Percentiles rank a stretch among this genome's conserved stretches.
These are phyloP conservation scores for Holothuria leucospilota DNA, from an alignment of 53 echinoderm and acorn worm genomes.

Conservation along the genomic window DNA sequence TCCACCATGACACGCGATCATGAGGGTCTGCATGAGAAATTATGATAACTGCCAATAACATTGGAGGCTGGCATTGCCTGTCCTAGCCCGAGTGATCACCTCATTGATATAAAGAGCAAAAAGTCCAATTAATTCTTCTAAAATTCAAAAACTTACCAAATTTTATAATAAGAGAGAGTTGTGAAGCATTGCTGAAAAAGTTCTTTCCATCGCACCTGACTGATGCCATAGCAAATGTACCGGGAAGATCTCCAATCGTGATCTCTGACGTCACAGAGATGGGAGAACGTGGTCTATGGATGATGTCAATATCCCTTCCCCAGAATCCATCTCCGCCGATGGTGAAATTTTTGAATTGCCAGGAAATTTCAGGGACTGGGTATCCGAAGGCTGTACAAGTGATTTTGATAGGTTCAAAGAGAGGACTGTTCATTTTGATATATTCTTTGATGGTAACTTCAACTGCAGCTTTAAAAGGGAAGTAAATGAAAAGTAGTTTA, in stretches of 20 bases:
- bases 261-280: slow-evolving; percentile 20
- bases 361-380: slow-evolving; percentile 7
- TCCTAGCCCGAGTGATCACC: too few species aligned
- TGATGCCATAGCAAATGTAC: slow-evolving; percentile 28
- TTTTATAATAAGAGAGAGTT: slow-evolving; percentile 25
- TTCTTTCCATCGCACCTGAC: slow-evolving; percentile 32
- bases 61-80: too few species aligned
- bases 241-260: slow-evolving; percentile 1
- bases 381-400: slow-evolving; percentile 8
- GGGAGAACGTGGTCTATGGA: not conserved
- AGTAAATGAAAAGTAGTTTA: not conserved
- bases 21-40: too few species aligned
- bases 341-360: slow-evolving; percentile 25
- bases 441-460: slow-evolving; percentile 8
- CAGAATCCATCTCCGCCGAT: slow-evolving; percentile 19
- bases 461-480: not conserved
- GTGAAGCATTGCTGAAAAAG: slow-evolving; percentile 14
- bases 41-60: too few species aligned
- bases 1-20: too few species aligned
- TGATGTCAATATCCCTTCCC: slow-evolving; percentile 7
- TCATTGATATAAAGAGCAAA: too few species aligned
- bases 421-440: not conserved
- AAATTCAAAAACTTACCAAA: slow-evolving; percentile 8
- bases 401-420: slow-evolving; percentile 27
- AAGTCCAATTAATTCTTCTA: too few species aligned